Evolutionary conservation across 2,888 invertebrate species (phyloP), one percentile per base, ranked within the genome.

Genomic region (Ligdia adustata): DNA sequence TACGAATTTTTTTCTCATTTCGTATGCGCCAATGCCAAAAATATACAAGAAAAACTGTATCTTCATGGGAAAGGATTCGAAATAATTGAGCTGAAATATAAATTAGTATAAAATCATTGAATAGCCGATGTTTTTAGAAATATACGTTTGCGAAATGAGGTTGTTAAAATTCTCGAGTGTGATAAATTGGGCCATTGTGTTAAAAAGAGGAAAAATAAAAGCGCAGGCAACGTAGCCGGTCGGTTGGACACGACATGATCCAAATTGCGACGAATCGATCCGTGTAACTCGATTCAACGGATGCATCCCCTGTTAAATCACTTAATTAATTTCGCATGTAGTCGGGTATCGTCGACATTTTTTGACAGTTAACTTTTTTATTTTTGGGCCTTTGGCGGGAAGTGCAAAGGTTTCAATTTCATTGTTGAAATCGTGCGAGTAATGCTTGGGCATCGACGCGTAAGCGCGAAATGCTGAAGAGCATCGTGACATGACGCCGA

Each of bases 211-310:
- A 4, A 6, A 45, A 18, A 38, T 11, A 33, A 26, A 28, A 13
- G 4, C n/a, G 7, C 29, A 40, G 39, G 46, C 44, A 42, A 47
- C 28, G 15, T 39, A 24, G 15, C 6, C 1, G 4, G 3, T 27
- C 1, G 1, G 9, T 11, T 27, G 52, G 55, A 49, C 62, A 51
- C 48, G 61, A 63, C 66, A 64, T 50, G 61, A 55, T 60, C 50
- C 50, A 42, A 61, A 62, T 64, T 57, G 55, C 55, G 69, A 69
- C 78, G 35, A 53, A 76, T 75, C 76, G 75, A 74, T 38, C 76
- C 84, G 75, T 75, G 66, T 77, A 80, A 87, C 73, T 63, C 72
- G 80, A 84, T 55, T 60, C 69, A 78, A 71, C 87, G 79, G 73
- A 77, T 80, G 81, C 81, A 87, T 84, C 79, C 74, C 70, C 66